Conservation (phyloP, 2,113 vertebrate species). For the Meriones unguiculatus region DNA sequence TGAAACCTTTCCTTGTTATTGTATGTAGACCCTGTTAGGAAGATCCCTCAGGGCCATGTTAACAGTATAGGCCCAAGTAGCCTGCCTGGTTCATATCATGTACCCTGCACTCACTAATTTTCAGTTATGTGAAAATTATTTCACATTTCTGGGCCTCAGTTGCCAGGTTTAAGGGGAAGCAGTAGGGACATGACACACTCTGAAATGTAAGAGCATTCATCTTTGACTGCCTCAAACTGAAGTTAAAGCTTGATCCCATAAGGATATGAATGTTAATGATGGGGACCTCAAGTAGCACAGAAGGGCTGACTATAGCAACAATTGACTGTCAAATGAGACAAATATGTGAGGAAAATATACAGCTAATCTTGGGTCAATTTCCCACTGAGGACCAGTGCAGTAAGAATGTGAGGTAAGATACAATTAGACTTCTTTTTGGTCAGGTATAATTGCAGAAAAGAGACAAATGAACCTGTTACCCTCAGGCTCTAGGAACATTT, state of each 20-base stretch:
- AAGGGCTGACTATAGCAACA: not conserved
- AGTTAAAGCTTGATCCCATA: too few relatives aligned
- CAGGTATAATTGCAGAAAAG: not conserved
- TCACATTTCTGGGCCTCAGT: not conserved
- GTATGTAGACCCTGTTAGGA: not conserved
- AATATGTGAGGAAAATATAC: accelerated
- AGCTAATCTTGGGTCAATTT: not conserved
- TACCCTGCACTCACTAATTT: not conserved
- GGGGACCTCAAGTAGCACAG: not conserved
- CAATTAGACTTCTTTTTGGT: not conserved
- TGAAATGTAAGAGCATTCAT: not conserved
- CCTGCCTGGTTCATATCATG: not conserved
- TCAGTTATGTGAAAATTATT: not conserved
- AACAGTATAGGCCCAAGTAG: not conserved
- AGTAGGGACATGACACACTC: accelerated
- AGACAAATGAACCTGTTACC: not conserved
- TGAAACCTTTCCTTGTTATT: not conserved
- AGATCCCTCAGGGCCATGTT: not conserved
- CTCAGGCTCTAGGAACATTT: not conserved
- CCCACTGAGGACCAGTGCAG: accelerated
- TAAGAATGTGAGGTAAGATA: not conserved
- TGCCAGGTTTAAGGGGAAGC: accelerated
- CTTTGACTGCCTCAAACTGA: not conserved
- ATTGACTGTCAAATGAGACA: not conserved
- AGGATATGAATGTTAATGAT: not conserved